Conservation (phyloP, 2,797 vertebrate species). For the Decapterus maruadsi region DNA sequence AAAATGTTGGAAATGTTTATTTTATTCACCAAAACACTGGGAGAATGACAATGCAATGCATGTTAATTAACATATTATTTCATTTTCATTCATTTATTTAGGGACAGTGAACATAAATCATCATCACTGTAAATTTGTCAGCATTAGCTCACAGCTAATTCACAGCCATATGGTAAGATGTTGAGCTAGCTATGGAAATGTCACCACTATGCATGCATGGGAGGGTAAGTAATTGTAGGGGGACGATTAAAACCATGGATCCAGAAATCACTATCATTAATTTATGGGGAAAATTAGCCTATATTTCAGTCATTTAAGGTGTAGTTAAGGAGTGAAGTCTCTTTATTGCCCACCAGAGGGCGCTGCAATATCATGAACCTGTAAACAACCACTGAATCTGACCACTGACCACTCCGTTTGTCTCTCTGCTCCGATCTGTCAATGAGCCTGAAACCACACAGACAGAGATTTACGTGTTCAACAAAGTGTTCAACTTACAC, state of each 20-base stretch:
- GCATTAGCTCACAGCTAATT: no score
- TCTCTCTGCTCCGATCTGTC: neutral
- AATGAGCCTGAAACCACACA: neutral
- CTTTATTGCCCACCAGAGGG: conserved; percentile 51
- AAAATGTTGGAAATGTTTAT: neutral
- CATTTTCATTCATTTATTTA: no score
- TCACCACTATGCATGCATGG: neutral
- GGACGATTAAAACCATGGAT: neutral
- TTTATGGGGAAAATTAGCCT: no score
- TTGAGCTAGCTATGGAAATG: neutral
- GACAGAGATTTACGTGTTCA: accelerated
- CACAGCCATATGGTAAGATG: no score
- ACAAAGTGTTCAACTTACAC: neutral
- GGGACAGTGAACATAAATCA: no score
- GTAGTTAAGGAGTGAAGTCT: neutral
- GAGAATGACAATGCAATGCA: neutral
- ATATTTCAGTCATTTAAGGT: no score
- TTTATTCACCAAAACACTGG: no score
- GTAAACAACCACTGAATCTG: accelerated
- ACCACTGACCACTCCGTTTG: neutral
- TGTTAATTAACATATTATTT: neutral
- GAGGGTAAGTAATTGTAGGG: neutral
- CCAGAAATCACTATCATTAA: no score
- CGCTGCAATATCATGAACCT: neutral
- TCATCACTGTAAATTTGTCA: no score